These are phyloP conservation scores for Portevinia maculata DNA, from an alignment of 2,888 invertebrate species.

Conservation along the genomic window DNA sequence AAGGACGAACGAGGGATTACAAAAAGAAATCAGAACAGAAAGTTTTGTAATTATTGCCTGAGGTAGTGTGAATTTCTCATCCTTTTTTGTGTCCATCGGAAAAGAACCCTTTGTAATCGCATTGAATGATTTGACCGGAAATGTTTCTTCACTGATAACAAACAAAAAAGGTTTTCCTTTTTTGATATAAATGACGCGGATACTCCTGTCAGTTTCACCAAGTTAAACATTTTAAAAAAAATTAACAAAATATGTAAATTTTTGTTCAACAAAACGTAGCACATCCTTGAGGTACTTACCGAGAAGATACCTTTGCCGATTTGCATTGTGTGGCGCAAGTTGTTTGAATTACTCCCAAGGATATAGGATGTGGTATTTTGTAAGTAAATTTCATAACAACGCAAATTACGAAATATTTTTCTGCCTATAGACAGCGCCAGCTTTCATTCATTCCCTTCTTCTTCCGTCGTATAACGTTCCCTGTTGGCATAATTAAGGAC, in stretches of 20 bases:
- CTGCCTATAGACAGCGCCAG: conserved; percentile 46
- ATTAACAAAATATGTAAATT: conserved; percentile 62
- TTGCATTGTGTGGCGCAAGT: conserved; percentile 45
- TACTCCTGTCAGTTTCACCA: conserved; percentile 32
- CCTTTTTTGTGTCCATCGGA: not conserved
- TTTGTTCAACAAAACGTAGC: conserved; percentile 28
- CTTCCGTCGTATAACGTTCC: conserved; percentile 33
- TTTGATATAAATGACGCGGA: conserved; percentile 39
- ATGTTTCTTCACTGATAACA: conserved; percentile 53
- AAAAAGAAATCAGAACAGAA: conserved; percentile 19
- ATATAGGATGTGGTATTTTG: conserved; percentile 32
- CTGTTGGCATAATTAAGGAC: conserved; percentile 56
- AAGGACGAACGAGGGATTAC: conserved; percentile 18
- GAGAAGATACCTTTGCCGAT: conserved; percentile 25
- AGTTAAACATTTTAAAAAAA: conserved; percentile 40
- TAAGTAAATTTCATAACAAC: conserved; percentile 53
- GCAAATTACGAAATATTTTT: conserved; percentile 52
- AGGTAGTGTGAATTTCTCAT: conserved; percentile 56
- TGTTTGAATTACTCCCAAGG: conserved; percentile 57
- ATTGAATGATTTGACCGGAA: conserved; percentile 59
- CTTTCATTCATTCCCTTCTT: conserved; percentile 51
- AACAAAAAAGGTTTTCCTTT: conserved; percentile 1
- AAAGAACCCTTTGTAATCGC: conserved; percentile 16
- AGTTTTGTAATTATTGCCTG: conserved; percentile 69
- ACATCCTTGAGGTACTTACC: conserved; percentile 49